phyloP scores from a whole-genome alignment of 2,888 invertebrate genomes.

The Zonitis immaculata region DNA sequence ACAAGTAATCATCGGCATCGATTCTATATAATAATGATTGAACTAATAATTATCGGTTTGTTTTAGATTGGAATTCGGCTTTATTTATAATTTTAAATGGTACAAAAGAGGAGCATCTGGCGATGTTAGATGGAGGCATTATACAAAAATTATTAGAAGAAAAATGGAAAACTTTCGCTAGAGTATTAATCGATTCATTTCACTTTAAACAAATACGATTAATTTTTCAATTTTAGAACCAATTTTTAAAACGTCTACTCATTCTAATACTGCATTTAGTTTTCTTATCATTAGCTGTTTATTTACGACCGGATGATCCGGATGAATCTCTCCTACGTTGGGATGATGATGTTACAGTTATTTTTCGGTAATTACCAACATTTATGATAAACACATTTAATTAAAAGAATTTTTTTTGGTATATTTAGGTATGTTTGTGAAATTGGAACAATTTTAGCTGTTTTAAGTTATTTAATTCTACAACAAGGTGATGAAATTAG shows the following conservation, averaged over 20 bases:
- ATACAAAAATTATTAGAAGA: conserved; percentile 95
- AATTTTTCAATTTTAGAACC: conserved; percentile 71
- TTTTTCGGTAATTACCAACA: conserved; percentile 44
- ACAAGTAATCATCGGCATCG: too few relatives aligned
- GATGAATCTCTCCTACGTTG: conserved; percentile 54
- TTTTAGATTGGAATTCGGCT: conserved; percentile 95
- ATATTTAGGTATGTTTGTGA: conserved; percentile 68
- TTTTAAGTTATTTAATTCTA: conserved; percentile 80
- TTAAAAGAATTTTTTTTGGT: too few relatives aligned
- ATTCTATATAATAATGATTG: too few relatives aligned
- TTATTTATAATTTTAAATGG: conserved; percentile 96
- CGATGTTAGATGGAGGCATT: conserved; percentile 98
- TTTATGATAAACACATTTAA: too few relatives aligned
- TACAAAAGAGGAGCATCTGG: conserved; percentile 94
- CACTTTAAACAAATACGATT: too few relatives aligned
- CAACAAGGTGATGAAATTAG: conserved; percentile 94
- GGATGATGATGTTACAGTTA: conserved; percentile 53
- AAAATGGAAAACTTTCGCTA: conserved; percentile 99
- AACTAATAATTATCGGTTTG: too few relatives aligned
- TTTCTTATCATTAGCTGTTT: conserved; percentile 84
- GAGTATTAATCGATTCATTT: conserved; percentile 36
- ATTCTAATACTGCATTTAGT: conserved; percentile 84
- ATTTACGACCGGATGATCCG: conserved; percentile 72
- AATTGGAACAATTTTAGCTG: conserved; percentile 77
- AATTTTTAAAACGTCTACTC: conserved; percentile 86